Evolutionary conservation across 2,797 vertebrate species (phyloP).

Genomic region (Oreochromis grahami): DNA sequence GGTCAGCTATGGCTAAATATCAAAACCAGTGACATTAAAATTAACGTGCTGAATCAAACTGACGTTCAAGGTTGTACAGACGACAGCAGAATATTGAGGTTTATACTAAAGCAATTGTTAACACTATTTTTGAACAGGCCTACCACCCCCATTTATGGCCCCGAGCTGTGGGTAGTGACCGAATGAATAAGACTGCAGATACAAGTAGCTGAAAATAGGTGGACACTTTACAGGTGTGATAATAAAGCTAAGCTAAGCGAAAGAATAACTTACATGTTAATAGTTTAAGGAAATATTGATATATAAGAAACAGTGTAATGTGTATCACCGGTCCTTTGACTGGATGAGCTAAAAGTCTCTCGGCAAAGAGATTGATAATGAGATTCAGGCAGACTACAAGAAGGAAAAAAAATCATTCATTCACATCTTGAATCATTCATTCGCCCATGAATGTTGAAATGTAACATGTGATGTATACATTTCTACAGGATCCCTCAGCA

Average conservation of each 20-base stretch:
- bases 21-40: slow-evolving; percentile 55
- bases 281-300: not conserved
- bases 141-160: not conserved
- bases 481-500: not conserved
- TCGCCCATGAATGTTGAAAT: not conserved
- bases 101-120: not conserved
- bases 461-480: not conserved
- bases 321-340: not conserved
- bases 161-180: not conserved
- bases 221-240: not conserved
- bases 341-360: not conserved
- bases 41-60: slow-evolving; percentile 40
- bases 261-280: not conserved
- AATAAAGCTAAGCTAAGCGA: not conserved
- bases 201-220: not conserved
- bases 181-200: not conserved
- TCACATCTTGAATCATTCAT: not conserved
- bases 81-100: not conserved
- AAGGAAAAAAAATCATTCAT: not conserved
- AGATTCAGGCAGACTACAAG: not conserved
- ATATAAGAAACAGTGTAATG: not conserved
- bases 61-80: not conserved
- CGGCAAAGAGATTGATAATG: not conserved
- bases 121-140: not conserved
- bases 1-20: slow-evolving; percentile 40